Evolutionary conservation across 2,113 vertebrate species (phyloP).

Genomic region (Hucho hucho): DNA sequence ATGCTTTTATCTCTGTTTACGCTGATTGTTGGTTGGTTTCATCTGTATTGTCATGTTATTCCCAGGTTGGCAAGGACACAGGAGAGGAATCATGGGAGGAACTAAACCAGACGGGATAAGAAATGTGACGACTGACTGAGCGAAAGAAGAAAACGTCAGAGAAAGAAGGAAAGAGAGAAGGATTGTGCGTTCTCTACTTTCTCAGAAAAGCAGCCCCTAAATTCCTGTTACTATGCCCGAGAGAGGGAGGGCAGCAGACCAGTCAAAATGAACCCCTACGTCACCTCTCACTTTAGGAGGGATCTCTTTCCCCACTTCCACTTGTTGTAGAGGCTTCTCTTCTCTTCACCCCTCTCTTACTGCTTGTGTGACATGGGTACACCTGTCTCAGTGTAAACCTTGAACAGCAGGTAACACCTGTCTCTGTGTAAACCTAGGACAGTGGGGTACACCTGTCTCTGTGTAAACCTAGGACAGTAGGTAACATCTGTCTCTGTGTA

Average conservation of each 20-base stretch:
- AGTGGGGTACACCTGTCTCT: too few relatives aligned
- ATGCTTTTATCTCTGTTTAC: neutral
- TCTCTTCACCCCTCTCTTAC: conserved; percentile 13
- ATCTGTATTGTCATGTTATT: conserved; percentile 28
- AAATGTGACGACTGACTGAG: conserved; percentile 21
- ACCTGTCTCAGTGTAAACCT: conserved; percentile 8
- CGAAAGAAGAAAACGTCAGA: conserved; percentile 7
- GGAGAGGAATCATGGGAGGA: neutral
- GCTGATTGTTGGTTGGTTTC: conserved; percentile 2
- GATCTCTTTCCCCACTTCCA: conserved; percentile 65
- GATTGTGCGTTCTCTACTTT: conserved; percentile 1
- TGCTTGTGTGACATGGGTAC: conserved; percentile 9
- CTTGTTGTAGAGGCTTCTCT: conserved; percentile 54
- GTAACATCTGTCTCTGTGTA: too few relatives aligned
- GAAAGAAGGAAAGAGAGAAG: conserved; percentile 11
- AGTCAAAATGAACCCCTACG: conserved; percentile 64
- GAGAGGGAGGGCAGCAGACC: conserved; percentile 28
- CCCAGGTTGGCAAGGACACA: conserved; percentile 26
- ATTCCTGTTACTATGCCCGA: conserved; percentile 42
- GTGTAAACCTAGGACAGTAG: too few relatives aligned
- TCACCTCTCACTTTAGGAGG: conserved; percentile 63
- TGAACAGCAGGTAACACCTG: neutral
- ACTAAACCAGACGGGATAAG: conserved; percentile 12
- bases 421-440: neutral
- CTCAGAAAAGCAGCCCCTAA: neutral